Base-by-base conservation (phyloP, 2,797 vertebrate genomes). In the Potorous gilbertii region DNA sequence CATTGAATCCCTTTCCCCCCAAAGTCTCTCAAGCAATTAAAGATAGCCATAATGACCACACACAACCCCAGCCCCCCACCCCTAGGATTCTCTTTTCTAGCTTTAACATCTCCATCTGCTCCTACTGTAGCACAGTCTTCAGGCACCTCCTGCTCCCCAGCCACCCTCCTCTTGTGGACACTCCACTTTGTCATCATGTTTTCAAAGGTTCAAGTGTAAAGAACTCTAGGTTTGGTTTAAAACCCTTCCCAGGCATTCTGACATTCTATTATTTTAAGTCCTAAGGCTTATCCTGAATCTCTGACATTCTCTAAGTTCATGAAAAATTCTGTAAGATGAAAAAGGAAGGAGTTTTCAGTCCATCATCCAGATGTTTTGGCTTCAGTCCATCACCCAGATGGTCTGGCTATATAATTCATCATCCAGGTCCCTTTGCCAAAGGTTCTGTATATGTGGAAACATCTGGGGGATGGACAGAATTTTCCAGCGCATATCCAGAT, bases 291-390 rank as follows among this genome's bases (percentile, higher is more conserved):
- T 40, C 31, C 27, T 87, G 74, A 2, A 87, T 40, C 40, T 87
- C 74, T 87, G 74, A 87, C 74, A 87, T 87, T 50, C 40, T 87
- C 74, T 87, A 46, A 87, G 74, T 8, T 87, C 74, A 50, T 46
- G 40, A 87, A 87, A 87, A 46, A 87, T 87, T 50, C 74, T 87
- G 4, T 50, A 87, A 87, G 74, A 46, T 50, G 74, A 87, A 87
- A 87, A 87, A 27, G 40, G 74, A 87, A 46, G 66, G 40, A 87
- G 74, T 87, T 87, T 50, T 87, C 21, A 87, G 74, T 87, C 40
- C 74, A 87, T 87, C 74, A 87, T 87, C 74, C 74, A 87, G 74
- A 87, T 87, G 74, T 87, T 87, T 87, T 87, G 74, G 74, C 74
- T 87, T 87, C 40, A 50, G 74, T 46, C 40, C 74, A 50, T 87